Evolutionary conservation across 2,797 vertebrate species (phyloP).

Genomic region (Smutsia temminckii): DNA sequence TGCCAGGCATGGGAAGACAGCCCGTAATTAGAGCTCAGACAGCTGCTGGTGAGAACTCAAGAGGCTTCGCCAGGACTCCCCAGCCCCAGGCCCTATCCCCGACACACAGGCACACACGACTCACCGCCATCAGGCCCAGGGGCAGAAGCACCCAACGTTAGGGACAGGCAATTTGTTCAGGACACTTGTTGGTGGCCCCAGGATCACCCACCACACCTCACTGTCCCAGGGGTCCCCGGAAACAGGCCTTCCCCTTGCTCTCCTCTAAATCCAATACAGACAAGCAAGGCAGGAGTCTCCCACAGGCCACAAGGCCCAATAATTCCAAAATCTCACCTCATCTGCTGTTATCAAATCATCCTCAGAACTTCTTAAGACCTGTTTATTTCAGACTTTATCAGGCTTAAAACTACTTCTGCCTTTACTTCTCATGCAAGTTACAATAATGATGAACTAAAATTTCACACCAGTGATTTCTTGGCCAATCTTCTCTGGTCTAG

Average conservation of each 20-base stretch:
- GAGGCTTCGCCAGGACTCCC: no score
- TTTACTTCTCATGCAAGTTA: not conserved
- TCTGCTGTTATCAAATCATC: not conserved
- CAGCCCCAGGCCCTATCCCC: fast-evolving
- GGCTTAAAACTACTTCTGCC: not conserved
- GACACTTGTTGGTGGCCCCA: not conserved
- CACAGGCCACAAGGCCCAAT: not conserved
- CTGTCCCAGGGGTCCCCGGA: not conserved
- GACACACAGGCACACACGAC: fast-evolving
- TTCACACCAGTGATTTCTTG: not conserved
- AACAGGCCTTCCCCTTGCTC: not conserved
- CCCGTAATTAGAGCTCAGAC: not conserved
- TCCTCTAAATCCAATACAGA: not conserved
- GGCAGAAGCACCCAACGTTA: not conserved
- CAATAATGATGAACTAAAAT: not conserved
- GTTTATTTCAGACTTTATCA: not conserved
- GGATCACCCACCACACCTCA: not conserved
- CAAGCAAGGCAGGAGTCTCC: not conserved
- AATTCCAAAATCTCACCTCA: not conserved
- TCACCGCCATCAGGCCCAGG: not conserved
- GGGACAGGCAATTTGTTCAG: not conserved
- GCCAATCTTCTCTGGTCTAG: not conserved
- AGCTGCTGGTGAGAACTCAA: not conserved
- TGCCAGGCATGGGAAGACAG: not conserved
- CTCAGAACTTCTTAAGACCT: not conserved